Base-by-base conservation (phyloP, 2,888 invertebrate species). In the Amblyteles armatorius region DNA sequence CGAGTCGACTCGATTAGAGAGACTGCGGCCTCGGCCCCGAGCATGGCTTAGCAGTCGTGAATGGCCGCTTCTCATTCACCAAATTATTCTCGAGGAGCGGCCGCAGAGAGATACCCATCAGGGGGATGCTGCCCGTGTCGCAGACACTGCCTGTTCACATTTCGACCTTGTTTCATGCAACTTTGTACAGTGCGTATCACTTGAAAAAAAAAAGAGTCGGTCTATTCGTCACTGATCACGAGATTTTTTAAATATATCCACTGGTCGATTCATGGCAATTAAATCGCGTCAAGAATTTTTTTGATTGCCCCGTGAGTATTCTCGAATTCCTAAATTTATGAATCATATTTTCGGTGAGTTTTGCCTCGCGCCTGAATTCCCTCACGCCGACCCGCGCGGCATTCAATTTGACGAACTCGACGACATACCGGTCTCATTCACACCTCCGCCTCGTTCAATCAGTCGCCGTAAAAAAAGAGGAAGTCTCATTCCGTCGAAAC, bases 341-440 rank as follows among this genome's bases (percentile, higher is more conserved):
- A 44, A 44, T 44, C 13, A 44, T 44, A 44, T 44, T 13, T 13
- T 44, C 44, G 44, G 13, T 44, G 3, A 44, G 13, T 44, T 44
- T 60, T 29, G 44, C 44, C 16, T 60, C 16, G 5, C 4, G 26
- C 26, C 26, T 5, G 29, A 60, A 60, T 5, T 63, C 68, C 5
- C 19, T 68, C 4, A 36, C 22, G 2, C 13, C 33, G 33, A 6
- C 40, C 50, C n/a, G 5, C 44, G 48, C 67, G 72, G 36, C 29
- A 22, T 68, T 36, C 50, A 63, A 52, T 79, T 55, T 60, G 72
- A 79, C 79, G 72, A 79, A 52, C 26, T 29, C 67, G 83, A 80
- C 88, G 88, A 90, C 90, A 90, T 86, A 89, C 88, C 87, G 85
- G 85, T 81, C 88, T 91, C 91, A 90, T 93, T 93, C 92, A 90